A percentile compares a stretch with the other conserved stretches of the same genome.
Evolutionary conservation across 2,888 invertebrate genomes (phyloP).

Genomic region (Aethes cnicana): DNA sequence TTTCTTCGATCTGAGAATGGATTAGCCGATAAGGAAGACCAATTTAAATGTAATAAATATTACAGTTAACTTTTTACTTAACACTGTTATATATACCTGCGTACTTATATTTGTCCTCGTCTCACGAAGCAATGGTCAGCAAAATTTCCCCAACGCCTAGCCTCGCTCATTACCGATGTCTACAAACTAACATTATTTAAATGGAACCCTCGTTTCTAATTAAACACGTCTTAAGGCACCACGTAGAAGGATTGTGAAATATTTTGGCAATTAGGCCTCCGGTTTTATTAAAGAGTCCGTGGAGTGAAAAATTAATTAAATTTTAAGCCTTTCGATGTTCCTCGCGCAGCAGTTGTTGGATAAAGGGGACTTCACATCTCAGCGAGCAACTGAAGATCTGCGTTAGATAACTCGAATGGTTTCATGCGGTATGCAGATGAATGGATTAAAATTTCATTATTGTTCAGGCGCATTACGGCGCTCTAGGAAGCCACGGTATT

Average conservation of each 20-base stretch:
- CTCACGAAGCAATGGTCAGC: constrained; percentile 2
- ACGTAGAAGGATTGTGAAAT: constrained; percentile 64
- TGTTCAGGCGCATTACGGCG: constrained; percentile 37
- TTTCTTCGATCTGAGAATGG: too few species aligned
- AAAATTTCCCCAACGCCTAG: background rate
- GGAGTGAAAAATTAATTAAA: constrained; percentile 80
- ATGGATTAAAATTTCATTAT: constrained; percentile 52
- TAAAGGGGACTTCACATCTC: constrained; percentile 70
- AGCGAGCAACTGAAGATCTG: constrained; percentile 75
- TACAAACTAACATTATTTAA: constrained; percentile 45
- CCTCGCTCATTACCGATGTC: constrained; percentile 34
- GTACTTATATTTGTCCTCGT: too few species aligned
- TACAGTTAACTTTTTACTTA: too few species aligned
- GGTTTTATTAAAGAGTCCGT: constrained; percentile 67
- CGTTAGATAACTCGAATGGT: constrained; percentile 72
- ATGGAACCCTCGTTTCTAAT: constrained; percentile 57
- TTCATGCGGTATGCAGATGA: constrained; percentile 58
- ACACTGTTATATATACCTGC: too few species aligned
- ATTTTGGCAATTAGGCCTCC: constrained; percentile 69
- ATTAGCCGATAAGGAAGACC: too few species aligned
- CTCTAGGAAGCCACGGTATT: constrained; percentile 23
- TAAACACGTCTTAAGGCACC: constrained; percentile 59
- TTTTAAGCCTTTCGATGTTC: constrained; percentile 68
- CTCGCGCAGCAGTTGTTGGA: constrained; percentile 59
- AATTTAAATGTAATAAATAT: too few species aligned